Evolutionary conservation across 2,888 invertebrate species (phyloP).

Genomic region (Calameuta pallipes): DNA sequence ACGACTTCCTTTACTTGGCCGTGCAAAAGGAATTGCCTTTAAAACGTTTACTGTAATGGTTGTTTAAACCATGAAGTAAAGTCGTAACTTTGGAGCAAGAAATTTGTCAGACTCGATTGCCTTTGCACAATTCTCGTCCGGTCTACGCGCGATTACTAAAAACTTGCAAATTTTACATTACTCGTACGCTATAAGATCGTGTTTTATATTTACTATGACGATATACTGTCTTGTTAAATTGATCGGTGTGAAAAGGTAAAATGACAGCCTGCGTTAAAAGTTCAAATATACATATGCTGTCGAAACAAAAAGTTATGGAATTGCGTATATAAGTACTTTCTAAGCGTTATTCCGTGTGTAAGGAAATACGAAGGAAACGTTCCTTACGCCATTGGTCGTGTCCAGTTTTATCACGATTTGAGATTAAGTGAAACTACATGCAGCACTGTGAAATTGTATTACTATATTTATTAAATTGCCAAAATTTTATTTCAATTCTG

Average conservation of each 20-base stretch:
- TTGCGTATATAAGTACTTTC: not conserved
- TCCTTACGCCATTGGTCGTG: not conserved
- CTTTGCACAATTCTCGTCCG: not conserved
- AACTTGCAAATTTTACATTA: not conserved
- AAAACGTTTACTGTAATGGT: not conserved
- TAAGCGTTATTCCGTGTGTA: not conserved
- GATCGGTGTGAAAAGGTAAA: not conserved
- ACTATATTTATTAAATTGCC: not conserved
- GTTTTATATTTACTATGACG: not conserved
- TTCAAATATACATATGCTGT: not conserved
- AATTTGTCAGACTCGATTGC: not conserved
- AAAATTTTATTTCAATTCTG: constrained; percentile 25
- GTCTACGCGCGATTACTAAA: not conserved
- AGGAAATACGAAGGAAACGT: not conserved
- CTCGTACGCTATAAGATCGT: not conserved
- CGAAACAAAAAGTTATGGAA: not conserved
- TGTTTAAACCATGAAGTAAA: not conserved
- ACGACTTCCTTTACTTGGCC: not conserved
- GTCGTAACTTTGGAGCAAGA: not conserved
- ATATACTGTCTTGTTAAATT: not conserved
- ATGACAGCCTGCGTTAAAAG: not conserved
- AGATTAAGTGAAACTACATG: not conserved
- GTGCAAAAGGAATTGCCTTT: not conserved
- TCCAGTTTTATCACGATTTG: not conserved
- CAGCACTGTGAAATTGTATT: not conserved